These are phyloP conservation scores for Tetragonisca angustula DNA, from an alignment of 2,888 invertebrate species.

Conservation along the genomic window DNA sequence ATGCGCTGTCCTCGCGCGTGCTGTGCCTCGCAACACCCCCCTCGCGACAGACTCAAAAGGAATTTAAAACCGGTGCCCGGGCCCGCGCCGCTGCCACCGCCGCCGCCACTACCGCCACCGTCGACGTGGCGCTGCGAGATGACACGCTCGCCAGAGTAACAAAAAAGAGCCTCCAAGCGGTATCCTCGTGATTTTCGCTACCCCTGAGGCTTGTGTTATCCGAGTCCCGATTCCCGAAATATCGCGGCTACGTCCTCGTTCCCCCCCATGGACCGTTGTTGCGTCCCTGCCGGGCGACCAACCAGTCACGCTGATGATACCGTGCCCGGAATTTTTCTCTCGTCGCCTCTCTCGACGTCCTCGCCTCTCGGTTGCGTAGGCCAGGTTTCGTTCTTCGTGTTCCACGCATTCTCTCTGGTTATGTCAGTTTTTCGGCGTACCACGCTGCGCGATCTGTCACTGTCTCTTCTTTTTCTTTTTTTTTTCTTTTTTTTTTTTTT, in stretches of 20 bases:
- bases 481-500: no score
- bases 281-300: slow-evolving; percentile 30
- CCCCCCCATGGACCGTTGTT: slow-evolving; percentile 7
- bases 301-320: slow-evolving; percentile 34
- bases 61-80: slow-evolving; percentile 81
- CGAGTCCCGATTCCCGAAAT: slow-evolving; percentile 67
- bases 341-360: background rate
- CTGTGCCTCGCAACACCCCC: slow-evolving; percentile 50
- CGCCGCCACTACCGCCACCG: slow-evolving; percentile 1
- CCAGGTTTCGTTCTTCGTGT: background rate
- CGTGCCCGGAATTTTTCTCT: background rate
- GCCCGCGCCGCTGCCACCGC: slow-evolving; percentile 28
- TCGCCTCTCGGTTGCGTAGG: background rate
- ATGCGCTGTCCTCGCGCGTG: background rate
- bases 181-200: slow-evolving; percentile 68
- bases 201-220: slow-evolving; percentile 73
- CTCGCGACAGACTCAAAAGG: slow-evolving; percentile 79
- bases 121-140: slow-evolving; percentile 54
- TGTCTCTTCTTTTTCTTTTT: no score
- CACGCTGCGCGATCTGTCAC: no score
- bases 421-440: background rate
- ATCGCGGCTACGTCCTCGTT: slow-evolving; percentile 11
- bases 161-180: slow-evolving; percentile 57
- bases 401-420: background rate
- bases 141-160: slow-evolving; percentile 59